These are phyloP conservation scores for Sterna hirundo DNA, from an alignment of 2,113 vertebrate genomes.

Conservation along the genomic window DNA sequence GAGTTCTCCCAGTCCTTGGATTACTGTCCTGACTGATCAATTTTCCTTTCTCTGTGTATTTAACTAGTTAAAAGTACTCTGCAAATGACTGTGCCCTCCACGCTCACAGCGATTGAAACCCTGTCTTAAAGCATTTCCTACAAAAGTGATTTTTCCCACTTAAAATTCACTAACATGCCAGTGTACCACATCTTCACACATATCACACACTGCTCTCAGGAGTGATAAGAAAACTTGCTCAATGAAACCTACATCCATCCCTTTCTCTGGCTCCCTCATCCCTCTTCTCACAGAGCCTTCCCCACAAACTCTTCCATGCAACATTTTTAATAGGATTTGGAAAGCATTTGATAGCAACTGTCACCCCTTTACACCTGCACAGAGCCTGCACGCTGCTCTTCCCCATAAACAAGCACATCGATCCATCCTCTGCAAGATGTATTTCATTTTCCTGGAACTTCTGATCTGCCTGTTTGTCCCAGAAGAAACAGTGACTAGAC, in stretches of 20 bases:
- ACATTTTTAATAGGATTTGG: not conserved
- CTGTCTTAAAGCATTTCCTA: not conserved
- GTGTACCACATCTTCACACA: not conserved
- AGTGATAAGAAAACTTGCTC: not conserved
- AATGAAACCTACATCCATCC: not conserved
- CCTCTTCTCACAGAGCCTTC: not conserved
- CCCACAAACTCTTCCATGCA: not conserved
- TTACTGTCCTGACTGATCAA: not conserved
- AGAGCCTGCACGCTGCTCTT: not conserved
- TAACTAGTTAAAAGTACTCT: not conserved
- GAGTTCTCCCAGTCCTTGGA: not conserved
- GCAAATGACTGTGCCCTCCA: not conserved
- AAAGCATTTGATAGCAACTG: not conserved
- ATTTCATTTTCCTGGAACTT: conserved; percentile 1
- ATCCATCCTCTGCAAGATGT: not conserved
- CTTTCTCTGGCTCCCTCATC: not conserved
- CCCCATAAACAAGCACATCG: not conserved
- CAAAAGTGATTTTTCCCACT: not conserved
- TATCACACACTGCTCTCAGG: not conserved
- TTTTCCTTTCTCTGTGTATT: not conserved
- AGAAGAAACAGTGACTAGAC: not conserved
- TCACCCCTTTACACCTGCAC: not conserved
- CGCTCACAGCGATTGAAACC: not conserved
- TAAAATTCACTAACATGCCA: not conserved
- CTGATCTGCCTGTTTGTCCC: not conserved